Base-by-base conservation (phyloP, 37 sponge, comb jelly and placozoan species). In the Hexactinellida sp. region DNA sequence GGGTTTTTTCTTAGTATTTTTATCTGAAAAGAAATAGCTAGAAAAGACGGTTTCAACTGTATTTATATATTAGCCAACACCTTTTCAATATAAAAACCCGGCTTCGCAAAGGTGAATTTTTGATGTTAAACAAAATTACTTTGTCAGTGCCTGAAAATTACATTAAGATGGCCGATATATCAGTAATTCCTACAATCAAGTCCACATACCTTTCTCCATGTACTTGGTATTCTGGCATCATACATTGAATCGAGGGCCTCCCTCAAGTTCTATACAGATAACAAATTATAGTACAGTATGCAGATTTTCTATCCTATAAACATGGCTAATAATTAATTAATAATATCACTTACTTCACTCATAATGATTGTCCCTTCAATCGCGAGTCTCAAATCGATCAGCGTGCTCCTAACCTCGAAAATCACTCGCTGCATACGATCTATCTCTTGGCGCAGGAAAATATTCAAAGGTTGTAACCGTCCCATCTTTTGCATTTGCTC, bases 321-420 rank as follows among this genome's bases (percentile, higher is more conserved):
- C n/a, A n/a, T 38, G 84, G 23, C 1, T 24, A 28, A 84, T 38
- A 13, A 37, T 1, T n/a, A n/a, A n/a, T n/a, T n/a, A n/a, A 35
- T 16, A 7, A 1, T 41, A 47, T 37, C 85, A 13, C 89, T 76
- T 36, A 95, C 94, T 90, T 97, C 94, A 86, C 94, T 98, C 99
- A 98, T 98, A 88, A 98, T 98, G 89, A 98, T 98, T 41, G 99
- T 95, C 25, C 99, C 99, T 36, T 98, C 99, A 86, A 98, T 95
- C 55, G 99, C 99, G 35, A 98, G 90, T 84, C 92, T 88, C 36
- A 98, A 88, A 54, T 98, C 99, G 54, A 82, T 55, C 38, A 95
- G 90, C 13, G 96, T 94, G 37, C 25, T 54, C 16, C 94, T 83
- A 0, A 98, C 99, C 37, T 89, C n/a, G 21, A 38, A 83, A 54